phyloP scores from a whole-genome alignment of 2,888 invertebrate species.

The Endomychus coccineus region DNA sequence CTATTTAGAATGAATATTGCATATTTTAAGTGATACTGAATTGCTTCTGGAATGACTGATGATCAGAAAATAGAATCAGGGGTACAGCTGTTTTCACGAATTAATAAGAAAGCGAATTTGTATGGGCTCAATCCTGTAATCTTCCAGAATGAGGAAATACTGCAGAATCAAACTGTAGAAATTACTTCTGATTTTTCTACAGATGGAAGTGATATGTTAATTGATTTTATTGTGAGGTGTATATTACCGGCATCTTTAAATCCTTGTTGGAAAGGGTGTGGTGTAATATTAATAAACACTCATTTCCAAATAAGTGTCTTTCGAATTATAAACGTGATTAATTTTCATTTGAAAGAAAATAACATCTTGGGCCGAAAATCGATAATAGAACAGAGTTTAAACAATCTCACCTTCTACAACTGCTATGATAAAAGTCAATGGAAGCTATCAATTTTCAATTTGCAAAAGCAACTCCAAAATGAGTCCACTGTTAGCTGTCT shows the following conservation, averaged over 20 bases:
- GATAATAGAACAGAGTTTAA: constrained; percentile 28
- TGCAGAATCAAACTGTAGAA: constrained; percentile 28
- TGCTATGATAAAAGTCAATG: constrained; percentile 28
- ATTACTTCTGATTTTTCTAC: constrained; percentile 22
- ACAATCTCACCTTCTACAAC: constrained; percentile 27
- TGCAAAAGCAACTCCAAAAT: constrained; percentile 27
- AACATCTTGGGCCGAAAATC: constrained; percentile 20
- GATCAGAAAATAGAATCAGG: constrained; percentile 28
- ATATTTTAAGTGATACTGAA: too few species aligned
- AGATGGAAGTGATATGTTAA: constrained; percentile 24
- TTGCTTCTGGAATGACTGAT: constrained; percentile 6
- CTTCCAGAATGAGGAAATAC: constrained; percentile 27
- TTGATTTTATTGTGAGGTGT: constrained; percentile 30
- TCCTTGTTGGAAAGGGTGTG: constrained; percentile 27
- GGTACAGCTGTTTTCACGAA: constrained; percentile 30
- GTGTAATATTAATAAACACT: constrained; percentile 28
- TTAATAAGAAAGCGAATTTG: constrained; percentile 21
- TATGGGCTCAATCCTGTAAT: constrained; percentile 25
- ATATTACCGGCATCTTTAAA: constrained; percentile 26
- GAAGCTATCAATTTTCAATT: constrained; percentile 27
- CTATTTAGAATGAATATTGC: too few species aligned
- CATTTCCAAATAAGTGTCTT: constrained; percentile 30
- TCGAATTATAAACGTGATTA: constrained; percentile 29
- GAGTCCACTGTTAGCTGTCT: constrained; percentile 26
- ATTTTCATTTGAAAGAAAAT: constrained; percentile 23